Evolutionary conservation across 2,113 vertebrate genomes (phyloP), one percentile per base, ranked within the genome.

Genomic region (Pseudonaja textilis): DNA sequence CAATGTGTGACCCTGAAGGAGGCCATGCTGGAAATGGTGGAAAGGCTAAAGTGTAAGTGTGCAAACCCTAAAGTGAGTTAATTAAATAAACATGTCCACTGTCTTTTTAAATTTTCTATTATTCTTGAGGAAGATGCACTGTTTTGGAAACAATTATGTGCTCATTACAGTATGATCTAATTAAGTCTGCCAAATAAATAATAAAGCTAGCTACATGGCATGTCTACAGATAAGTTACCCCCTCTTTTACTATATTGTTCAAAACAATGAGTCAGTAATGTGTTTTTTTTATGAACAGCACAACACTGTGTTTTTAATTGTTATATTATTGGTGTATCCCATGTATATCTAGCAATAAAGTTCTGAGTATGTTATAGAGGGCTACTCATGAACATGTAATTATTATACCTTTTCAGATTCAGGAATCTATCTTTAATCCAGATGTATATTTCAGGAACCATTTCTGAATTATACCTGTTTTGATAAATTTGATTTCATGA

Each of bases 21-120:
- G 8, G 98, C 97, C 45, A 98, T 98, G 94, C 98, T 98, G 57
- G 97, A 98, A 94, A 98, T 99, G 98, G 98, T 98, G 81, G 98
- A 98, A 96, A 98, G 98, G 95, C 97, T 98, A 95, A 98, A 98
- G 97, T 97, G 96, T 96, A 99, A 98, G 96, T 98, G 98, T 97
- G 98, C 97, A 96, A 98, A 98, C 95, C 98, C 98, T 23, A 98
- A 98, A 97, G 98, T 99, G 97, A 99, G 98, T 98, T 96, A 95
- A 91, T 94, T 93, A 94, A 96, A 91, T 94, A 94, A 92, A 91
- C 90, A 59, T 29, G 0, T 92, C 94, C 0, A 0, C 92, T 93
- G 52, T 56, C 90, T 93, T 90, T 92, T 55, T 93, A 90, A 57
- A 55, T 94, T 96, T 92, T 81, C 96, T 87, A 26, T 96, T 97